Percentiles rank a stretch among this genome's conserved stretches.
Conservation (phyloP, 2,888 invertebrate genomes). For the Congeria kusceri region DNA sequence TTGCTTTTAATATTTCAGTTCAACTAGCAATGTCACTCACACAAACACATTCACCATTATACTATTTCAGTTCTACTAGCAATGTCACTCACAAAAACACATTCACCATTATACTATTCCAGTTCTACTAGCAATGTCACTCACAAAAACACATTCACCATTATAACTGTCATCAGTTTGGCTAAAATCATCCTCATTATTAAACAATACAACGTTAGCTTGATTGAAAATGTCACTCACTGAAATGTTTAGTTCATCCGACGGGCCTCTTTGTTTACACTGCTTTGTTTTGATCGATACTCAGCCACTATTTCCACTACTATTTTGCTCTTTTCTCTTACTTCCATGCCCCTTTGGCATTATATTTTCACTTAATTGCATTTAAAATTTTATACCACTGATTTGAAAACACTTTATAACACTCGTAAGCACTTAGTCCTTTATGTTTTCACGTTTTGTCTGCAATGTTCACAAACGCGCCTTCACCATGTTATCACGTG, state of each 20-base stretch:
- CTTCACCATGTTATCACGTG: too few species aligned
- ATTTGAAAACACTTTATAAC: too few species aligned
- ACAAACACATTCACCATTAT: too few species aligned
- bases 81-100: too few species aligned
- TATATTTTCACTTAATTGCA: background rate
- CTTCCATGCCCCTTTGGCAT: background rate
- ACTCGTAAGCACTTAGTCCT: too few species aligned
- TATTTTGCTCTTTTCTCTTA: slow-evolving; percentile 1
- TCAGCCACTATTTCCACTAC: background rate
- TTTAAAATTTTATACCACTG: too few species aligned
- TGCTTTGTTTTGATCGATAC: background rate
- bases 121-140: too few species aligned
- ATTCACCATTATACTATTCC: too few species aligned
- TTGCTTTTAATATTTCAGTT: background rate
- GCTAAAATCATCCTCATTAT: background rate
- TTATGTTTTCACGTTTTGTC: too few species aligned
- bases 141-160: background rate
- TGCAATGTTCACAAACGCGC: too few species aligned
- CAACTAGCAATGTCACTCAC: background rate
- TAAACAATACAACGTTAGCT: slow-evolving; percentile 2
- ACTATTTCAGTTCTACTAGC: too few species aligned
- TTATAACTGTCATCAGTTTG: background rate
- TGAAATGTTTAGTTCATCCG: background rate
- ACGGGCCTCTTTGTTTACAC: slow-evolving; percentile 17
- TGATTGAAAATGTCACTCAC: slow-evolving; percentile 3